A percentile compares a stretch with the other conserved stretches of the same genome.
Evolutionary conservation across 2,888 invertebrate species (phyloP).

Genomic region (Bombyx huttoni): DNA sequence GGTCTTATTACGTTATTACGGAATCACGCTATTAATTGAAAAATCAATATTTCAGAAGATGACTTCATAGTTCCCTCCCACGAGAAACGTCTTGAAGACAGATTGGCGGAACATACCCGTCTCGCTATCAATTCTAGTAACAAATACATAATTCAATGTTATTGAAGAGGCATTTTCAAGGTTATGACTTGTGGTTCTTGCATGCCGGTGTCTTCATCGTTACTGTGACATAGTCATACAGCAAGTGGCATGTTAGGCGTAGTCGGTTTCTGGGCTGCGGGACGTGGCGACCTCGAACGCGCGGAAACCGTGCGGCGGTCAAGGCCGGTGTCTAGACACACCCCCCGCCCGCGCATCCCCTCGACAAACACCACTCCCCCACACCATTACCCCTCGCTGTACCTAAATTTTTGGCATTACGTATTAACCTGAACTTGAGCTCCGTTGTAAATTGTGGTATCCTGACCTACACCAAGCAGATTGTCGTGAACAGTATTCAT

Average conservation of each 20-base stretch:
- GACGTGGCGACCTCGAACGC: slow-evolving; percentile 54
- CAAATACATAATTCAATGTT: too few species aligned
- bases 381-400: slow-evolving; percentile 14
- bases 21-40: too few species aligned
- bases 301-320: slow-evolving; percentile 65
- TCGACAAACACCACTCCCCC: slow-evolving; percentile 9
- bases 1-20: too few species aligned
- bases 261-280: slow-evolving; percentile 60
- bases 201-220: too few species aligned
- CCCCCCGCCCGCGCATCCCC: slow-evolving; percentile 13
- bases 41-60: too few species aligned
- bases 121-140: too few species aligned
- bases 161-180: too few species aligned
- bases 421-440: slow-evolving; percentile 40
- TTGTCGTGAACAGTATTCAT: slow-evolving; percentile 1
- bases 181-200: too few species aligned
- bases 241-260: slow-evolving; percentile 1
- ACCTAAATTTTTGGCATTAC: slow-evolving; percentile 25
- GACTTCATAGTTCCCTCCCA: too few species aligned
- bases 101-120: too few species aligned
- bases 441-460: slow-evolving; percentile 36
- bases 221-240: too few species aligned
- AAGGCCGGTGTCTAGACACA: slow-evolving; percentile 66
- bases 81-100: too few species aligned
- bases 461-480: slow-evolving; percentile 39